Conservation (phyloP, 2,113 vertebrate genomes). For the Haplochromis burtoni region DNA sequence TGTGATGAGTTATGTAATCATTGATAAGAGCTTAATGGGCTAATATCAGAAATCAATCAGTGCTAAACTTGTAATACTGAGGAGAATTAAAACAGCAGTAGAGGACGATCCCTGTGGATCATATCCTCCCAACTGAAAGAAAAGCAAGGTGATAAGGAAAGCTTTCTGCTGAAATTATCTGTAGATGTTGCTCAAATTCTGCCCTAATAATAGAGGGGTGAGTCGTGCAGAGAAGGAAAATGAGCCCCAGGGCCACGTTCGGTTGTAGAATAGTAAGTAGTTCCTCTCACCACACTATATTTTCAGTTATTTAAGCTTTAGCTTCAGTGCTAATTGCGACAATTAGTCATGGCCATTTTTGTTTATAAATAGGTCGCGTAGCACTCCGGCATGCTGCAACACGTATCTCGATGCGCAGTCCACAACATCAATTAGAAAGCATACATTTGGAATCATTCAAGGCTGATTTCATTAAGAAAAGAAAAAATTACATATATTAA, state of each 20-base stretch:
- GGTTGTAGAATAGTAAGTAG: constrained; percentile 12
- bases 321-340: not conserved
- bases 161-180: constrained; percentile 39
- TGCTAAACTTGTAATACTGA: not conserved
- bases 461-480: not conserved
- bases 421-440: not conserved
- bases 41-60: not conserved
- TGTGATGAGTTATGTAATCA: not conserved
- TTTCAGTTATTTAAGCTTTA: not conserved
- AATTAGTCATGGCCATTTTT: not conserved
- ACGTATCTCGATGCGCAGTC: not conserved
- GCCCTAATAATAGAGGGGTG: not conserved
- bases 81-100: not conserved
- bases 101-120: not conserved
- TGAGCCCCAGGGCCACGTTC: constrained; percentile 15
- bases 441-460: not conserved
- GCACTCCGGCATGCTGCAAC: not conserved
- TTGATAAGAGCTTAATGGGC: not conserved
- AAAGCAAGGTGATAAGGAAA: not conserved
- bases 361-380: not conserved
- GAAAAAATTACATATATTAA: not conserved
- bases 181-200: constrained; percentile 22
- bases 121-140: not conserved
- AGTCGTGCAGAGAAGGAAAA: constrained; percentile 9
- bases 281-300: not conserved